These are phyloP conservation scores for Caiman crocodilus DNA, from an alignment of 2,797 vertebrate species.

Conservation along the genomic window DNA sequence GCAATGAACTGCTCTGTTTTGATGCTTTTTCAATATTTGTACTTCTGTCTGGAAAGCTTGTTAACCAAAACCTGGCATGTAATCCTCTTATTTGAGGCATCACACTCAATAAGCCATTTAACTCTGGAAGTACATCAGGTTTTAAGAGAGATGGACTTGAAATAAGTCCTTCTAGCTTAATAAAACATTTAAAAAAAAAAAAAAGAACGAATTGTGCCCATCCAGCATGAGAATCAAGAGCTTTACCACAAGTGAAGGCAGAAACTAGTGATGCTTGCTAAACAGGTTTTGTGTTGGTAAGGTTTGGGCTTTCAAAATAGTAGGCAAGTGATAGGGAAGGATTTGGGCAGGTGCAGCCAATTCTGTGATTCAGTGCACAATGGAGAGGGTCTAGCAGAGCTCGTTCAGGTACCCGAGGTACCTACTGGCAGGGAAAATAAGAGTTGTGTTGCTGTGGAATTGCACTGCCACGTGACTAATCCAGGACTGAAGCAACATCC, in stretches of 20 bases:
- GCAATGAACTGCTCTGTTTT: not conserved
- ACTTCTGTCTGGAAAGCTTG: slow-evolving; percentile 49
- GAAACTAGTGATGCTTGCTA: fast-evolving
- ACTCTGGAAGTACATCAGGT: slow-evolving; percentile 58
- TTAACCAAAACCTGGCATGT: slow-evolving; percentile 45
- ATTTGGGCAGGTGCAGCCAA: not conserved
- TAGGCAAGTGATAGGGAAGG: not conserved
- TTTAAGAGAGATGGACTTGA: slow-evolving; percentile 20
- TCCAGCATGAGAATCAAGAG: slow-evolving; percentile 35
- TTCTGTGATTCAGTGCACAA: not conserved
- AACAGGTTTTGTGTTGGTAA: not conserved
- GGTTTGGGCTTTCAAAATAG: not conserved
- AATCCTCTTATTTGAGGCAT: slow-evolving; percentile 52
- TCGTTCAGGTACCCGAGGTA: not conserved
- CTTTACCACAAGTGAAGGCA: not conserved
- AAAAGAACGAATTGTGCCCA: slow-evolving; percentile 8
- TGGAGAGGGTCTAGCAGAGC: not conserved
- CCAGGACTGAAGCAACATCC: not conserved
- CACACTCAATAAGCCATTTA: slow-evolving; percentile 52
- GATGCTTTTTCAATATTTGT: slow-evolving; percentile 36
- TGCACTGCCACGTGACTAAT: not conserved
- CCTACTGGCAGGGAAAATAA: not conserved
- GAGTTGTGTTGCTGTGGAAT: not conserved
- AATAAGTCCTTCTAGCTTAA: slow-evolving; percentile 52
- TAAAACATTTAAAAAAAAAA: slow-evolving; percentile 39